These are phyloP conservation scores for Halictus rubicundus DNA, from an alignment of 1,140 invertebrate genomes.

Conservation along the genomic window DNA sequence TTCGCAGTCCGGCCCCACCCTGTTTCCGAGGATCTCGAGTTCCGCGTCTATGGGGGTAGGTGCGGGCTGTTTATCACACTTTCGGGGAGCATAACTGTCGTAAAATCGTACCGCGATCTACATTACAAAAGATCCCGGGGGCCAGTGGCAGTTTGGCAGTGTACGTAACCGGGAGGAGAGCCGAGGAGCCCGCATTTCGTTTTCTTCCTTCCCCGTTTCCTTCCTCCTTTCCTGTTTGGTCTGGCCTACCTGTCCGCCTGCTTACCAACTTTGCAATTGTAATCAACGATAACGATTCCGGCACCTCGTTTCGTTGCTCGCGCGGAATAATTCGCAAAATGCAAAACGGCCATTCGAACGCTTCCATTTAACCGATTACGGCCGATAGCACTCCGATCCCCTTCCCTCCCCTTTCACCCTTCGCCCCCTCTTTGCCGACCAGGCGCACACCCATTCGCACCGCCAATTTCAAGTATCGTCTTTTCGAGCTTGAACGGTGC, in stretches of 20 bases:
- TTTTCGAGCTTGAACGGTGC: background rate
- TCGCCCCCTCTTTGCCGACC: too few relatives aligned
- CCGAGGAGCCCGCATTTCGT: conserved; percentile 1
- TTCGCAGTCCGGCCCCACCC: background rate
- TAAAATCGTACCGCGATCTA: conserved; percentile 62
- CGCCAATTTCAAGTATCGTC: background rate
- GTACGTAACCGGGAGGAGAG: conserved; percentile 37
- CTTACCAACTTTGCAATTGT: conserved; percentile 65
- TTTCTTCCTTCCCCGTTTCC: conserved; percentile 50
- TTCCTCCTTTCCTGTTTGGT: conserved; percentile 53
- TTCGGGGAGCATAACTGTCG: conserved; percentile 61
- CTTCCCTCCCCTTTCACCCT: background rate
- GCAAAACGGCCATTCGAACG: conserved; percentile 50
- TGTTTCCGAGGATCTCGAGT: conserved; percentile 21
- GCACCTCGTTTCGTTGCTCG: conserved; percentile 56
- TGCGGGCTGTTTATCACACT: conserved; percentile 63
- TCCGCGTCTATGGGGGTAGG: conserved; percentile 39
- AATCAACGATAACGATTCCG: conserved; percentile 66
- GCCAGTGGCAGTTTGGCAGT: conserved; percentile 42
- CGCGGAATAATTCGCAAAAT: conserved; percentile 56
- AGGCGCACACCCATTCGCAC: background rate
- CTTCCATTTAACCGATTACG: conserved; percentile 52
- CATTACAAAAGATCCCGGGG: conserved; percentile 63
- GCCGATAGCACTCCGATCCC: background rate
- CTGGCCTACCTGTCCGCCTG: background rate